Conservation (phyloP, 2,888 invertebrate genomes). For the Acrocyrtus sp. region DNA sequence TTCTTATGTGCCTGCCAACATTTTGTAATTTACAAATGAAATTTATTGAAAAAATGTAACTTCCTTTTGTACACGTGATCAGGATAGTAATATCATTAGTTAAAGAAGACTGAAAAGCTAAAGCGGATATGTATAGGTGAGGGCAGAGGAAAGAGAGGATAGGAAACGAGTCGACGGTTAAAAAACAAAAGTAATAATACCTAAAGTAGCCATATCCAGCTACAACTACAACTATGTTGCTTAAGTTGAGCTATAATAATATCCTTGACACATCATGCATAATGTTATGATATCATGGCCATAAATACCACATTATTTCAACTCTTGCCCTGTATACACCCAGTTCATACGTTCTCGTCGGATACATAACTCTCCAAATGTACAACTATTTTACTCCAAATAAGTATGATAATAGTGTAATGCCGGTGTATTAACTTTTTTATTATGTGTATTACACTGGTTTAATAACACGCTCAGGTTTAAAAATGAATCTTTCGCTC, state of each 20-base stretch:
- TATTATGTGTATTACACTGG: slow-evolving; percentile 36
- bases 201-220: too few relatives aligned
- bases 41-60: slow-evolving; percentile 44
- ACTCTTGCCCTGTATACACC: too few relatives aligned
- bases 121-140: neutral
- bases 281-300: slow-evolving; percentile 36
- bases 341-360: too few relatives aligned
- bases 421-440: slow-evolving; percentile 28
- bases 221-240: too few relatives aligned
- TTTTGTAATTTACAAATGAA: slow-evolving; percentile 38
- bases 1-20: too few relatives aligned
- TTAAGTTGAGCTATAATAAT: slow-evolving; percentile 20
- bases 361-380: too few relatives aligned
- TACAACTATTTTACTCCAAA: slow-evolving; percentile 19
- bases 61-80: slow-evolving; percentile 48
- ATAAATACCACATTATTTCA: slow-evolving; percentile 36
- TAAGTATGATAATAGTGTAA: slow-evolving; percentile 39
- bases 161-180: too few relatives aligned
- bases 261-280: slow-evolving; percentile 35
- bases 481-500: too few relatives aligned
- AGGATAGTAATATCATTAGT: slow-evolving; percentile 39
- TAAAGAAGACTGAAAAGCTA: slow-evolving; percentile 4
- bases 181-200: too few relatives aligned
- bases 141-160: too few relatives aligned
- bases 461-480: slow-evolving; percentile 35